Percentiles rank a stretch among this genome's conserved stretches.
Evolutionary conservation across 92 coral and sea anemone genomes (phyloP).

Genomic region (Palythoa grandiflora): DNA sequence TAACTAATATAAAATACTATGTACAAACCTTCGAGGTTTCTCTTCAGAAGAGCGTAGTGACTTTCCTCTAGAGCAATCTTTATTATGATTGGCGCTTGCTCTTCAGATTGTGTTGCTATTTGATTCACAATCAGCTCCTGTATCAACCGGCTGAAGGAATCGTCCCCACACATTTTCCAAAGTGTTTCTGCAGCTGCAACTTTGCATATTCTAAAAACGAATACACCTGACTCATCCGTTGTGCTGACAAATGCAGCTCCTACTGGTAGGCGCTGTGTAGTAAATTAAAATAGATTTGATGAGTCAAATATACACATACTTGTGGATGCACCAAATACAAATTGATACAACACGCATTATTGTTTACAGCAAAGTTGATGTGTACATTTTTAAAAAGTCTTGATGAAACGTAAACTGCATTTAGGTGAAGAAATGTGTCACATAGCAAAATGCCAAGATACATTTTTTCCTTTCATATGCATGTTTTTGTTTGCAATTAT

Average conservation of each 20-base stretch:
- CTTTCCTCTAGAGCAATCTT: slow-evolving; percentile 8
- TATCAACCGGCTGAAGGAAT: slow-evolving; percentile 21
- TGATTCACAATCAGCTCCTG: slow-evolving; percentile 25
- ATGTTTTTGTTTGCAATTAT: too few relatives aligned
- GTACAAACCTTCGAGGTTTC: too few relatives aligned
- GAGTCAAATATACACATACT: neutral
- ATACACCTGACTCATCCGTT: neutral
- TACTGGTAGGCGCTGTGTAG: slow-evolving; percentile 25
- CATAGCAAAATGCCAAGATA: too few relatives aligned
- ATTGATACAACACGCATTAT: too few relatives aligned
- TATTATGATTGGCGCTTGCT: neutral
- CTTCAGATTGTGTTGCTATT: neutral
- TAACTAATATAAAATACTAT: too few relatives aligned
- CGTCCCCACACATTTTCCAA: slow-evolving; percentile 24
- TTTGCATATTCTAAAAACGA: slow-evolving; percentile 33
- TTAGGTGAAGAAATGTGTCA: too few relatives aligned
- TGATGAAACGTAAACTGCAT: too few relatives aligned
- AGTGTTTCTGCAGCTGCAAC: slow-evolving; percentile 32
- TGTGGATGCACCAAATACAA: neutral
- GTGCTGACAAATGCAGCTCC: slow-evolving; percentile 39
- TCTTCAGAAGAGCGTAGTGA: neutral
- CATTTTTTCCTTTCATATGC: too few relatives aligned
- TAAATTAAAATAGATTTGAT: neutral
- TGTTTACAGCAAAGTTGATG: too few relatives aligned
- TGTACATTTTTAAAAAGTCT: too few relatives aligned